A percentile compares a stretch with the other conserved stretches of the same genome.
Evolutionary conservation across 2,797 vertebrate species (phyloP).

Genomic region (Trichosurus vulpecula): DNA sequence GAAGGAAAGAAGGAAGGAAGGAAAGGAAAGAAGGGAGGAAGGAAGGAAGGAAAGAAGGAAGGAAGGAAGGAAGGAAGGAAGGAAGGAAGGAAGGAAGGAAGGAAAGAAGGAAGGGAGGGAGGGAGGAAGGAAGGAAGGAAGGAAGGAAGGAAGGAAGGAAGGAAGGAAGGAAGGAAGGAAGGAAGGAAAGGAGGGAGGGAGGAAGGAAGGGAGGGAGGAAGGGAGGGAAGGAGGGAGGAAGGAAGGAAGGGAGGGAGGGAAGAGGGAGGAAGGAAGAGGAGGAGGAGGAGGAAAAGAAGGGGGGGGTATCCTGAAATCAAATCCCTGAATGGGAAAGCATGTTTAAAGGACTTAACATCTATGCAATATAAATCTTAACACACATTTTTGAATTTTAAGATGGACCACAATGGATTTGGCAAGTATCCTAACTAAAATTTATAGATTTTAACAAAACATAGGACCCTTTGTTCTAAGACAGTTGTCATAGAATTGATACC

Average conservation of each 20-base stretch:
- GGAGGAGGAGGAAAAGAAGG: no score
- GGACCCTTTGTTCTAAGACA: not conserved
- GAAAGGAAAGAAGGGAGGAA: no score
- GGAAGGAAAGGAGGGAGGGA: accelerated
- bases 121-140: accelerated
- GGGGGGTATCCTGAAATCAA: not conserved
- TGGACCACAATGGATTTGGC: not conserved
- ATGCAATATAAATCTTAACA: not conserved
- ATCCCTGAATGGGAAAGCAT: not conserved
- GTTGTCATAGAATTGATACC: not conserved
- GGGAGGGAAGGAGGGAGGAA: no score
- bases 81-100: no score
- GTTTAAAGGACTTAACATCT: not conserved
- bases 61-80: accelerated
- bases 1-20: no score
- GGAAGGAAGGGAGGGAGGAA: no score
- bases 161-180: no score
- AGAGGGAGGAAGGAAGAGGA: accelerated
- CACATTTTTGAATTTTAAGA: not conserved
- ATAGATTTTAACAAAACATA: not conserved
- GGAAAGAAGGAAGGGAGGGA: accelerated
- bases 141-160: accelerated
- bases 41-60: no score
- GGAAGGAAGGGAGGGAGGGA: no score
- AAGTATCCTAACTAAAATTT: not conserved